Evolutionary conservation across 2,888 invertebrate genomes (phyloP).

Genomic region (Catocala fraxini): DNA sequence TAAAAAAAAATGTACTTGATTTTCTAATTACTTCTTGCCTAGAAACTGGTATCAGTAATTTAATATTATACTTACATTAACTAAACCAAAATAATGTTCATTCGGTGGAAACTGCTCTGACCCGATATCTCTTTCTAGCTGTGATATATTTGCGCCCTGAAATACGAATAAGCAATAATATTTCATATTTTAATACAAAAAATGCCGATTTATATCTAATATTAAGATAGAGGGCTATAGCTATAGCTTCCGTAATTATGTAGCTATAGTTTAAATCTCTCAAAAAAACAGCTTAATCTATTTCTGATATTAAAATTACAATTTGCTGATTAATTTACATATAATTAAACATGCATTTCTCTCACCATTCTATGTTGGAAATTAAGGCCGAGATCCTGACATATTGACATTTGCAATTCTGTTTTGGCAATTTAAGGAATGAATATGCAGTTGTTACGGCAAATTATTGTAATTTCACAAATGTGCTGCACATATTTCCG

Average conservation of each 20-base stretch:
- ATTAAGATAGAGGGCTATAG: slow-evolving; percentile 13
- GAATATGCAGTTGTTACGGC: slow-evolving; percentile 64
- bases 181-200: slow-evolving; percentile 16
- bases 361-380: slow-evolving; percentile 88
- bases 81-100: slow-evolving; percentile 99
- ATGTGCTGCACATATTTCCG: slow-evolving; percentile 59
- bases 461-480: slow-evolving; percentile 59
- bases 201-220: slow-evolving; percentile 50
- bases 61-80: slow-evolving; percentile 92
- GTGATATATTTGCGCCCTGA: slow-evolving; percentile 99
- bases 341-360: slow-evolving; percentile 60
- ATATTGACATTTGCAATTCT: slow-evolving; percentile 88
- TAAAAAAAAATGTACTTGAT: no score
- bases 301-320: slow-evolving; percentile 28
- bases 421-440: slow-evolving; percentile 72
- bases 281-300: slow-evolving; percentile 15
- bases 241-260: slow-evolving; percentile 18
- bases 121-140: slow-evolving; percentile 99
- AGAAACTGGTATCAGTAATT: no score
- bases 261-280: slow-evolving; percentile 14
- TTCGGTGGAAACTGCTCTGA: slow-evolving; percentile 99
- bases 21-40: no score
- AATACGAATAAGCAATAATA: slow-evolving; percentile 37
- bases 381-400: slow-evolving; percentile 88
- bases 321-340: slow-evolving; percentile 51